Percentiles rank a stretch among this genome's conserved stretches.
Evolutionary conservation across 2,888 invertebrate species (phyloP).

Genomic region (Drosophila limbata): DNA sequence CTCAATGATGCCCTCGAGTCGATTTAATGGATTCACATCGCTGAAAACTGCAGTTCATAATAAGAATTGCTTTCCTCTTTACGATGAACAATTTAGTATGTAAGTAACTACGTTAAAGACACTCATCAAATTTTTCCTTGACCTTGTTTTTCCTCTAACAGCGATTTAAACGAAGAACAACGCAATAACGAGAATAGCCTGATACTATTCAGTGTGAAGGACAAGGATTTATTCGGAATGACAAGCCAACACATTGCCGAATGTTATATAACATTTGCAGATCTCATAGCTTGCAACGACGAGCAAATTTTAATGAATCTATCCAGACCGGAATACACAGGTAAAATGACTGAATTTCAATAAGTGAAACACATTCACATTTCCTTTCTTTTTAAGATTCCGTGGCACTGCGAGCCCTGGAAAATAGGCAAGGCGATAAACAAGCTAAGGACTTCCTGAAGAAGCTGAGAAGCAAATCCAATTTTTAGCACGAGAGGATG

Average conservation of each 20-base stretch:
- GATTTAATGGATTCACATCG: constrained; percentile 90
- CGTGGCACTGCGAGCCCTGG: constrained; percentile 88
- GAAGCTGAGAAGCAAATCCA: constrained; percentile 89
- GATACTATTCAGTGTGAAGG: constrained; percentile 96
- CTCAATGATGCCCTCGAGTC: constrained; percentile 93
- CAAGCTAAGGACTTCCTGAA: constrained; percentile 95
- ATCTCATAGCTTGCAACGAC: constrained; percentile 89
- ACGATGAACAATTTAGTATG: constrained; percentile 97
- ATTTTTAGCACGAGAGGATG: constrained; percentile 37
- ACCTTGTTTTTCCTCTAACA: constrained; percentile 73
- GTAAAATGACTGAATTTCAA: constrained; percentile 84
- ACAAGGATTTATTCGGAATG: constrained; percentile 96
- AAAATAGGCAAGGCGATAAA: constrained; percentile 94
- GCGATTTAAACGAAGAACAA: constrained; percentile 89
- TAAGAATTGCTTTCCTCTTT: constrained; percentile 96
- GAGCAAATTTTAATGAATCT: constrained; percentile 91
- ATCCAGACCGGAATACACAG: constrained; percentile 89
- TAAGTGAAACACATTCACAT: background rate
- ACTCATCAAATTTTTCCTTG: background rate
- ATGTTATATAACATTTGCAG: constrained; percentile 93
- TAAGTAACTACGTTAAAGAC: constrained; percentile 85
- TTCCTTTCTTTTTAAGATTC: constrained; percentile 61
- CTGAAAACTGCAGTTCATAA: constrained; percentile 96
- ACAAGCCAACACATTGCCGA: constrained; percentile 98
- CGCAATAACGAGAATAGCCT: constrained; percentile 89